These are phyloP conservation scores for Mycetomoellerius zeteki DNA, from an alignment of 1,140 invertebrate species.

Conservation along the genomic window DNA sequence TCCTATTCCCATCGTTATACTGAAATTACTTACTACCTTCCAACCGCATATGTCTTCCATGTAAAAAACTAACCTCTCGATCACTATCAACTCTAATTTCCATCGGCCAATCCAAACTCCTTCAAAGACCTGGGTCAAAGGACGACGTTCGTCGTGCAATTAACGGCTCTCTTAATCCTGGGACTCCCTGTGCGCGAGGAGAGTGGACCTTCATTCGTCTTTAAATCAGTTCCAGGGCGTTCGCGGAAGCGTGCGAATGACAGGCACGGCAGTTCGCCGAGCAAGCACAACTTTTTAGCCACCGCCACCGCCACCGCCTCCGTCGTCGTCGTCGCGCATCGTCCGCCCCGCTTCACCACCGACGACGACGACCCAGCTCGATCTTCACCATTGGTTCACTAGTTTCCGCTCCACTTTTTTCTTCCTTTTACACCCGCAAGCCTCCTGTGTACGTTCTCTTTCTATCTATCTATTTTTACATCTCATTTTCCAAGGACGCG, in stretches of 20 bases:
- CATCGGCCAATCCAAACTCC: slow-evolving; percentile 1
- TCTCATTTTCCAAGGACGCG: slow-evolving; percentile 63
- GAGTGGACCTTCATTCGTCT: slow-evolving; percentile 74
- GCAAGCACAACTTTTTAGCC: slow-evolving; percentile 67
- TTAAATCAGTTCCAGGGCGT: slow-evolving; percentile 71
- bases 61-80: slow-evolving; percentile 16
- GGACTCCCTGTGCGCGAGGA: slow-evolving; percentile 14
- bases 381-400: slow-evolving; percentile 33
- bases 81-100: slow-evolving; percentile 34
- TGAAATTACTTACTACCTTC: not conserved
- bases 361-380: slow-evolving; percentile 21
- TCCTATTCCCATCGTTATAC: not conserved
- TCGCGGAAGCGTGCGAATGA: slow-evolving; percentile 67
- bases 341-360: not conserved
- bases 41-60: not conserved
- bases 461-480: slow-evolving; percentile 55
- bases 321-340: not conserved
- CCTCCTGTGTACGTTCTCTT: not conserved
- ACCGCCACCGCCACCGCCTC: not conserved
- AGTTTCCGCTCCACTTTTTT: slow-evolving; percentile 49
- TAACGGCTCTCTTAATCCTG: slow-evolving; percentile 53
- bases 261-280: slow-evolving; percentile 66
- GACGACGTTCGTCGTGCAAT: slow-evolving; percentile 43
- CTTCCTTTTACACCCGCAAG: not conserved
- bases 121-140: slow-evolving; percentile 35